phyloP scores from a whole-genome alignment of 2,797 vertebrate species.

The Choloepus didactylus region DNA sequence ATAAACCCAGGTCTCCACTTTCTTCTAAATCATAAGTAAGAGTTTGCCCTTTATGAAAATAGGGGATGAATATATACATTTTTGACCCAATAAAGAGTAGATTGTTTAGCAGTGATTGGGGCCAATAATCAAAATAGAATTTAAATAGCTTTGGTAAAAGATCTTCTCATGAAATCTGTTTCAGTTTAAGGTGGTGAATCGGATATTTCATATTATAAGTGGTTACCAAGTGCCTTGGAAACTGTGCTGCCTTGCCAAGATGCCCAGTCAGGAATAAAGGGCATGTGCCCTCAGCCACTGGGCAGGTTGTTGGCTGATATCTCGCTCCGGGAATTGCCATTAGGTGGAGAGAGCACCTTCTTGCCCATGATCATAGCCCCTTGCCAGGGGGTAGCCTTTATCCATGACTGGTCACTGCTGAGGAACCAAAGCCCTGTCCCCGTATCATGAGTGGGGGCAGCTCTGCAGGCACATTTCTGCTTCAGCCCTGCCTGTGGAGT shows the following conservation, averaged over 20 bases:
- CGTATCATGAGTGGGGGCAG: background rate
- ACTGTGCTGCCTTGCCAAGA: background rate
- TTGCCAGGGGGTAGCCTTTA: background rate
- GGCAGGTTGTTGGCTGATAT: background rate
- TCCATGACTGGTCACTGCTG: background rate
- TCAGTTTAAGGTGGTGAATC: background rate
- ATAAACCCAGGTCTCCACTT: background rate
- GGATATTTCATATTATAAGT: background rate
- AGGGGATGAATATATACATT: background rate
- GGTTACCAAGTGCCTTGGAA: background rate
- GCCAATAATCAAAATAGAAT: background rate
- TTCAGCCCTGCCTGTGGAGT: background rate
- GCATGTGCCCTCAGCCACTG: background rate
- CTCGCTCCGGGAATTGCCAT: background rate
- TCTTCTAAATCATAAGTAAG: background rate
- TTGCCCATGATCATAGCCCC: background rate
- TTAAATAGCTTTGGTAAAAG: background rate
- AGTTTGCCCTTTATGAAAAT: conserved; percentile 18
- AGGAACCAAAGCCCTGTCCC: background rate
- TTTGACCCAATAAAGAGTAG: background rate
- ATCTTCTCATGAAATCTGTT: background rate
- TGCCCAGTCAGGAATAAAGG: background rate
- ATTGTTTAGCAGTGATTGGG: background rate
- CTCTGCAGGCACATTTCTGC: background rate
- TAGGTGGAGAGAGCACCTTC: background rate